A percentile compares a stretch with the other conserved stretches of the same genome.
These are phyloP conservation scores for Halocynthia roretzi DNA, from an alignment of 23 tunicate genomes.

Conservation along the genomic window DNA sequence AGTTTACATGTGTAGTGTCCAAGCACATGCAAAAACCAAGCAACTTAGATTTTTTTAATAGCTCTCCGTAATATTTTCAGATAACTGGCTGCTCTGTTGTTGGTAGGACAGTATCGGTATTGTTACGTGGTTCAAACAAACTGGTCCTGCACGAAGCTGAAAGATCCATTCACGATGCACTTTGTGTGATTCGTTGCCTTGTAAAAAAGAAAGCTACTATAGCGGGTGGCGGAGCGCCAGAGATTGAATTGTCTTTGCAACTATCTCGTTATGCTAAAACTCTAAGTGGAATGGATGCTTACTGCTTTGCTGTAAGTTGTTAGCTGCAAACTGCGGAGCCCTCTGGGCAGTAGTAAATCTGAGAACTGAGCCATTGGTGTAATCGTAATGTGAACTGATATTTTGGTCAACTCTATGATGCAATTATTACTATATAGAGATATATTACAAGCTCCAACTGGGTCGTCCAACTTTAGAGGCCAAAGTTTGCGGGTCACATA, in stretches of 20 bases:
- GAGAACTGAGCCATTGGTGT: no score
- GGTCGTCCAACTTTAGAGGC: no score
- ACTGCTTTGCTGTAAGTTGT: slow-evolving; percentile 79
- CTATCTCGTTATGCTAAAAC: slow-evolving; percentile 68
- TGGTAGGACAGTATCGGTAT: slow-evolving; percentile 71
- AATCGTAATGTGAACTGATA: no score
- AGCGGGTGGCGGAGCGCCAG: slow-evolving; percentile 98
- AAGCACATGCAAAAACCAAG: background rate
- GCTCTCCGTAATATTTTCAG: slow-evolving; percentile 23
- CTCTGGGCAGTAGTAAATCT: background rate
- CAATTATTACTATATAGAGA: no score
- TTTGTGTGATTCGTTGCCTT: slow-evolving; percentile 93
- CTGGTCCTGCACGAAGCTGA: slow-evolving; percentile 94
- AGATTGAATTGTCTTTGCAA: slow-evolving; percentile 88
- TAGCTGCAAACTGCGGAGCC: background rate
- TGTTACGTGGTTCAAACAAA: slow-evolving; percentile 90
- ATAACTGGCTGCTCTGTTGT: slow-evolving; percentile 69
- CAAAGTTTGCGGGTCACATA: no score
- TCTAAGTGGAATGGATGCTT: slow-evolving; percentile 96
- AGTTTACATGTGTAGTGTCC: background rate
- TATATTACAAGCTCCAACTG: no score
- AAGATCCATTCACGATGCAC: slow-evolving; percentile 93
- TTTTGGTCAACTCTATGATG: no score
- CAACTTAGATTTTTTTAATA: background rate
- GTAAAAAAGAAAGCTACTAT: slow-evolving; percentile 93